Evolutionary conservation across 2,888 invertebrate genomes (phyloP).

Genomic region (Neocrepidodera transversa): DNA sequence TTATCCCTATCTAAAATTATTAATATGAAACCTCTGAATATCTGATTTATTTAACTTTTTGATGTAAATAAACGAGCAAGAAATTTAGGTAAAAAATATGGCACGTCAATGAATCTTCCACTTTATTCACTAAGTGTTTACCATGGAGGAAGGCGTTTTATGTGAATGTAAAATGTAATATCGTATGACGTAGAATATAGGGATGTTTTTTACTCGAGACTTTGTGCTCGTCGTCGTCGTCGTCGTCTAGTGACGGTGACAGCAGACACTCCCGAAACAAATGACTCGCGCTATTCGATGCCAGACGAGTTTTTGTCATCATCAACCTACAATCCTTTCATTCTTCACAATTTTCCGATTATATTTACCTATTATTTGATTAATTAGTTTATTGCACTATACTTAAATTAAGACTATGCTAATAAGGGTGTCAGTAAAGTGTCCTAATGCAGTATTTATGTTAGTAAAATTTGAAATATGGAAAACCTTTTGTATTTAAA

Average conservation of each 20-base stretch:
- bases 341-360: conserved; percentile 5
- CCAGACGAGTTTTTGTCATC: conserved; percentile 42
- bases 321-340: neutral
- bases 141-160: conserved; percentile 4
- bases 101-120: conserved; percentile 1
- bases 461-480: too few relatives aligned
- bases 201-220: conserved; percentile 4
- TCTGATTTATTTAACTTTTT: too few relatives aligned
- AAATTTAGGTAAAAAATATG: too few relatives aligned
- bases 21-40: too few relatives aligned
- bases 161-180: conserved; percentile 17
- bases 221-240: conserved; percentile 13
- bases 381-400: too few relatives aligned
- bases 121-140: conserved; percentile 11
- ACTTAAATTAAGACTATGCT: too few relatives aligned
- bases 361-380: conserved; percentile 20
- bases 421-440: too few relatives aligned
- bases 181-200: conserved; percentile 16
- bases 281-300: conserved; percentile 51
- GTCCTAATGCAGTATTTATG: too few relatives aligned
- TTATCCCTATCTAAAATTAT: too few relatives aligned
- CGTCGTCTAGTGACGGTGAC: conserved; percentile 44
- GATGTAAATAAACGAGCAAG: too few relatives aligned
- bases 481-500: too few relatives aligned
- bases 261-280: conserved; percentile 53